A percentile compares a stretch with the other conserved stretches of the same genome.
Evolutionary conservation across 1,140 invertebrate species (phyloP).

Genomic region (Tachypleus tridentatus): DNA sequence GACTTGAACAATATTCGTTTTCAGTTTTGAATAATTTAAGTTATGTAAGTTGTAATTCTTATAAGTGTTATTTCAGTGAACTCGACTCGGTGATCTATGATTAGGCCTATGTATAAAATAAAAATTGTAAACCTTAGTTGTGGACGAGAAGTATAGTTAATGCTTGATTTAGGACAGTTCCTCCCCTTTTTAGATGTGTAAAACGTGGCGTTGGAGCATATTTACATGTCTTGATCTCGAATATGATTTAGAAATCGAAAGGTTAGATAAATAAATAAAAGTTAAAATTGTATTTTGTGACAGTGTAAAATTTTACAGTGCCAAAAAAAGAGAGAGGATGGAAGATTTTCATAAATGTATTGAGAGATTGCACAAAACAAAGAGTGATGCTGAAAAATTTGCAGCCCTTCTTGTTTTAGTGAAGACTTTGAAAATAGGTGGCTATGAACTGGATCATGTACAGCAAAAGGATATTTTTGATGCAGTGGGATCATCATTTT

Average conservation of each 20-base stretch:
- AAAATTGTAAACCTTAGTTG: too few relatives aligned
- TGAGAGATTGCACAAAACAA: constrained; percentile 56
- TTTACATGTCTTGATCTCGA: too few relatives aligned
- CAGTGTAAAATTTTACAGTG: background rate
- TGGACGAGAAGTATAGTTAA: too few relatives aligned
- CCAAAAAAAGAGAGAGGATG: constrained; percentile 2
- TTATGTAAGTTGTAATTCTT: too few relatives aligned
- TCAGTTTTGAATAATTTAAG: too few relatives aligned
- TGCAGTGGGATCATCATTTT: constrained; percentile 71
- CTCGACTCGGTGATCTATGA: too few relatives aligned
- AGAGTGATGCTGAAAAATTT: constrained; percentile 78
- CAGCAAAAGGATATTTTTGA: constrained; percentile 64
- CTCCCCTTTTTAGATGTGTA: too few relatives aligned
- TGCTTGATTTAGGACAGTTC: too few relatives aligned
- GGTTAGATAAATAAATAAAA: background rate
- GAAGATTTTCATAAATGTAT: constrained; percentile 70
- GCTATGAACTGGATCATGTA: constrained; percentile 55
- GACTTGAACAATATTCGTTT: too few relatives aligned
- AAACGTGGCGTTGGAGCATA: too few relatives aligned
- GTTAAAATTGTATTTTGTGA: background rate
- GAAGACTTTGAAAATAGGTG: constrained; percentile 42
- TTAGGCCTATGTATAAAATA: too few relatives aligned
- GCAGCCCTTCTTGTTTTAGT: constrained; percentile 80
- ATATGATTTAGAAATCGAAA: background rate
- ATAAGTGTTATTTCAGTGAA: too few relatives aligned